phyloP scores from a whole-genome alignment of 2,888 invertebrate species.

The Agrochola lychnidis region DNA sequence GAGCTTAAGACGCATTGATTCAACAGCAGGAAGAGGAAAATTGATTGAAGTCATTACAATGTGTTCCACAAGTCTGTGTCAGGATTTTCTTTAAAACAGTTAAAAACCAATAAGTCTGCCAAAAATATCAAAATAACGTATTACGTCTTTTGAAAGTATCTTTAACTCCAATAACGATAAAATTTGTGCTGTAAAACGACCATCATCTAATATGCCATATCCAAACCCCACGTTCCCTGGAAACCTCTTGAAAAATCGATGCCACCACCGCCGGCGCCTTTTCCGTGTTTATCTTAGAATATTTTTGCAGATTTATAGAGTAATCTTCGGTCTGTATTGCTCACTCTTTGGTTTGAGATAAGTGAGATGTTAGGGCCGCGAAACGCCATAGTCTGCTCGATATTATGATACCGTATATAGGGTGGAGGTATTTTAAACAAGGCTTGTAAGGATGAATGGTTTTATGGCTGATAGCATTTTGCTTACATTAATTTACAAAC shows the following conservation, averaged over 20 bases:
- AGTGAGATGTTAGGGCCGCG: slow-evolving; percentile 56
- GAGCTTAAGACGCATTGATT: background rate
- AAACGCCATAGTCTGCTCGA: slow-evolving; percentile 24
- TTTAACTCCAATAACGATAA: background rate
- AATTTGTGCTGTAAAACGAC: background rate
- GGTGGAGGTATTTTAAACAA: slow-evolving; percentile 17
- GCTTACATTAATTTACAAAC: background rate
- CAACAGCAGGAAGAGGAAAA: background rate
- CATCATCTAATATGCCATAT: slow-evolving; percentile 52
- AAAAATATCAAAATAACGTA: no score
- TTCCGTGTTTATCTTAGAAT: slow-evolving; percentile 79
- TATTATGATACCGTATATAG: slow-evolving; percentile 26
- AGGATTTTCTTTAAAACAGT: no score
- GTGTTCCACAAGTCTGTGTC: background rate
- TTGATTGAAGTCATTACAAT: background rate
- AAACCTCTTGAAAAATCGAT: slow-evolving; percentile 59
- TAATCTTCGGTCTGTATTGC: slow-evolving; percentile 72
- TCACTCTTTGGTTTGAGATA: slow-evolving; percentile 62
- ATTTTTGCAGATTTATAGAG: slow-evolving; percentile 81
- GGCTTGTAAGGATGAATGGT: background rate
- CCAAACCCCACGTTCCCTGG: slow-evolving; percentile 31
- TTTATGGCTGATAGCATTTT: slow-evolving; percentile 1
- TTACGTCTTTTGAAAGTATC: background rate
- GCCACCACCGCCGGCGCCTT: slow-evolving; percentile 70
- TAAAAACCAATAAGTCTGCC: background rate